Base-by-base conservation (phyloP, 2,888 invertebrate genomes). In the Actias luna region DNA sequence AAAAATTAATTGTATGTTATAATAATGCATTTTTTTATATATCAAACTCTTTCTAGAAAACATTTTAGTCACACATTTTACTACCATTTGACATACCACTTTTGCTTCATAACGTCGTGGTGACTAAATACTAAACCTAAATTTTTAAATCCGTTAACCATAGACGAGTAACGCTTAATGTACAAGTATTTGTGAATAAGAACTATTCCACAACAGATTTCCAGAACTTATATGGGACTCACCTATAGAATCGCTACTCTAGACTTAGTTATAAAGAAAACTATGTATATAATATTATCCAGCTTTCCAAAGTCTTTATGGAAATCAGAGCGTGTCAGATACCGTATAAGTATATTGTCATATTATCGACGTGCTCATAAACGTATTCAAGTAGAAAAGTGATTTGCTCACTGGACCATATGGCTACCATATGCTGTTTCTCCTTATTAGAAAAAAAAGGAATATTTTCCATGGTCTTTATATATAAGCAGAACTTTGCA, bases 311-410 rank as follows among this genome's bases (percentile, higher is more conserved):
- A 16, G 61, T 36, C 27, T 39, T 35, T 39, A 59, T 60, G 33
- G 35, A 50, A 33, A 35, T 35, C 33, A 18, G 14, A 59, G 59
- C 42, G 29, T 39, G 59, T 59, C 29, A 27, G 29, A 42, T 25
- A 33, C 22, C 39, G 12, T 39, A 36, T 61, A 52, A 57, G 22
- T 29, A 61, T 70, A 71, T 68, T 66, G 65, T 65, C 69, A 62
- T 65, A 69, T 50, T 50, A 25, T 71, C 67, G 71, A 74, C 75
- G 69, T 70, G 76, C 65, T 64, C 71, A 68, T 50, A 29, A 10
- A 63, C 46, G 69, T 75, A 68, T 72, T 80, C 81, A 77, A 64
- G 77, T 74, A 72, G 77, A 83, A 83, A 81, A 78, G 68, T 75
- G 79, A 77, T 78, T 77, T 66, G 67, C 68, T 70, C 77, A 73